phyloP scores from a whole-genome alignment of 2,888 invertebrate species.

The Brenthis daphne region DNA sequence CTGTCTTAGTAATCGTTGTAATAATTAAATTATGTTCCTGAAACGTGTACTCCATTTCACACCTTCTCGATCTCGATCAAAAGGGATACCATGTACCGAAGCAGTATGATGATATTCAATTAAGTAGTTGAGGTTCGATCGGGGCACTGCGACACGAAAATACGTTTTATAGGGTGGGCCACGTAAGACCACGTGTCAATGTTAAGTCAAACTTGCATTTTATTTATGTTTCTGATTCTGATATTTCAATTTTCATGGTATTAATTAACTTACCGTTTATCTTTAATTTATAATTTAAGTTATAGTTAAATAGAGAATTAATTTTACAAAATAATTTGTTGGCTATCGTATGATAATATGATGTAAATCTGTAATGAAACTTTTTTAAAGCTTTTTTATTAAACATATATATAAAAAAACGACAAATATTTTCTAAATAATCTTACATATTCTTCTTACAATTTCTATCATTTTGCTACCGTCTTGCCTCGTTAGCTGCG shows the following conservation, averaged over 20 bases:
- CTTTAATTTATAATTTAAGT: too few relatives aligned
- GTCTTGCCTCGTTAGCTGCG: slow-evolving; percentile 12
- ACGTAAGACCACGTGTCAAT: slow-evolving; percentile 40
- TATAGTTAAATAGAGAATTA: too few relatives aligned
- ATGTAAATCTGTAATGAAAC: too few relatives aligned
- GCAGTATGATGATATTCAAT: slow-evolving; percentile 78
- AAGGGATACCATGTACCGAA: slow-evolving; percentile 68
- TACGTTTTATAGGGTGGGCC: slow-evolving; percentile 68
- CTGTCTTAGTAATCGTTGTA: slow-evolving; percentile 35
- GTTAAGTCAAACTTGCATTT: too few relatives aligned
- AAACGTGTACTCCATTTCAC: slow-evolving; percentile 20
- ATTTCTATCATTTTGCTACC: slow-evolving; percentile 4
- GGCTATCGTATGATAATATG: too few relatives aligned
- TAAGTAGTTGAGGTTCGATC: slow-evolving; percentile 76
- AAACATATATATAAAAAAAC: too few relatives aligned
- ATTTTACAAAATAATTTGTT: too few relatives aligned
- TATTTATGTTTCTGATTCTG: too few relatives aligned
- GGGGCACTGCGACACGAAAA: slow-evolving; percentile 75
- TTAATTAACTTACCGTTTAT: too few relatives aligned
- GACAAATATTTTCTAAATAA: too few relatives aligned
- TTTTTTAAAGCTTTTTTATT: too few relatives aligned
- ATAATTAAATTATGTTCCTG: slow-evolving; percentile 30
- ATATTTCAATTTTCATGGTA: too few relatives aligned
- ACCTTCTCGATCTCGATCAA: slow-evolving; percentile 49
- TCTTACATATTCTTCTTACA: slow-evolving; percentile 1